Base-by-base conservation (phyloP, 2,113 vertebrate genomes). In the Aplodontia rufa region DNA sequence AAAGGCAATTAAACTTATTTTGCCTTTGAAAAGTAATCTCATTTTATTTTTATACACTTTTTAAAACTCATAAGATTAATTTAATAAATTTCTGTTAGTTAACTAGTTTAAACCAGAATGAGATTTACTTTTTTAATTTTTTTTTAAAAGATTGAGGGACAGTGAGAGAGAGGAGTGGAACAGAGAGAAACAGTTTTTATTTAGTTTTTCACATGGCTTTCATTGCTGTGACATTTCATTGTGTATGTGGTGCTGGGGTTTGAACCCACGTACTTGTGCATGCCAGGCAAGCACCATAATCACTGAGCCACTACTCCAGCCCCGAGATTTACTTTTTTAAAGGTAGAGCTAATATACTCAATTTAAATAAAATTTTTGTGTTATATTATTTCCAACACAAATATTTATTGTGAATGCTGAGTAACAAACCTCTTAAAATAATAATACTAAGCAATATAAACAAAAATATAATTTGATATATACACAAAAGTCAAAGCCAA, bases 401-500 rank as follows among this genome's bases (percentile, higher is more conserved):
- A 76, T 42, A 58, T 83, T 62, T 82, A 71, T 95, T 75, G 8
- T 88, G 37, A 76, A 19, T 93, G 10, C 2, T 93, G 37, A 84
- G 88, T 87, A 62, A 37, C 81, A 92, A 95, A 93, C 2, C 10
- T 92, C 32, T 5, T 74, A 69, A 69, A 69, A 69, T 87, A 64
- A 87, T 84, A 91, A 84, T 12, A 17, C 78, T 94, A 93, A 64
- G 40, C 11, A 88, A 47, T 75, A 30, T 51, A 91, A 91, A 85
- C 91, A 55, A 86, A 96, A 86, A 78, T 87, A 86, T 26, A 79
- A 1, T 11, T 66, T 91, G 32, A 24, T 28, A 78, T 40, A 60
- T 72, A 60, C 10, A n/a, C 42, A 87, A 62, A 87, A 49, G 28
- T 72, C 49, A 60, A 81, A 62, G 55, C 3, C 26, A 76, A 90